phyloP scores from a whole-genome alignment of 2,113 vertebrate genomes.

The Phylloscopus trochiloides region DNA sequence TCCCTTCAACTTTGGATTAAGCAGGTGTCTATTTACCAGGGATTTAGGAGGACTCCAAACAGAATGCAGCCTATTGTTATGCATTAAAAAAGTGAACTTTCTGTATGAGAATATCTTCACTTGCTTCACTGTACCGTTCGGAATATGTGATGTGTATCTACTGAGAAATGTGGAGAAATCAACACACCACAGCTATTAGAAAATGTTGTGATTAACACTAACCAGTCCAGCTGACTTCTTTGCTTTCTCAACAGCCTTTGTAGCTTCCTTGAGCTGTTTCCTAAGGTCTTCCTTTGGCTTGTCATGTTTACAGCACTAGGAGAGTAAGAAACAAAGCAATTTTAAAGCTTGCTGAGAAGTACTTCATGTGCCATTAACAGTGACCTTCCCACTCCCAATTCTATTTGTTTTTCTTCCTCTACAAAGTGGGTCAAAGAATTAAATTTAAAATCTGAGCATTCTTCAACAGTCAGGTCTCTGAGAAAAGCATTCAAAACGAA shows the following conservation, averaged over 20 bases:
- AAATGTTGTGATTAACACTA: slow-evolving; percentile 52
- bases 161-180: background rate
- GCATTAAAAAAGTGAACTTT: slow-evolving; percentile 11
- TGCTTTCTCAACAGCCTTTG: slow-evolving; percentile 80
- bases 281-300: slow-evolving; percentile 79
- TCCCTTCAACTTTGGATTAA: background rate
- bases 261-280: slow-evolving; percentile 85
- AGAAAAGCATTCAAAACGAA: background rate
- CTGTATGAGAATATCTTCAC: background rate
- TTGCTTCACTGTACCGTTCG: background rate
- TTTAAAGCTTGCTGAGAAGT: slow-evolving; percentile 73
- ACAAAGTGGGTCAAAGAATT: slow-evolving; percentile 49
- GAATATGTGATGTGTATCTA: background rate
- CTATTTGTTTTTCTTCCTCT: slow-evolving; percentile 78
- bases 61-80: background rate
- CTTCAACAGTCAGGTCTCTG: background rate
- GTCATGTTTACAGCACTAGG: slow-evolving; percentile 76
- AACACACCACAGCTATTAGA: background rate
- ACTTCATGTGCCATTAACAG: slow-evolving; percentile 66
- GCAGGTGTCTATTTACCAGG: background rate
- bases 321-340: slow-evolving; percentile 83
- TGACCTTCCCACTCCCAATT: slow-evolving; percentile 78
- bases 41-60: background rate
- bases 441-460: slow-evolving; percentile 65
- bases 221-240: slow-evolving; percentile 79